Evolutionary conservation across 2,797 vertebrate genomes (phyloP), one percentile per base, ranked within the genome.

Genomic region (Scomberomorus guttatus): DNA sequence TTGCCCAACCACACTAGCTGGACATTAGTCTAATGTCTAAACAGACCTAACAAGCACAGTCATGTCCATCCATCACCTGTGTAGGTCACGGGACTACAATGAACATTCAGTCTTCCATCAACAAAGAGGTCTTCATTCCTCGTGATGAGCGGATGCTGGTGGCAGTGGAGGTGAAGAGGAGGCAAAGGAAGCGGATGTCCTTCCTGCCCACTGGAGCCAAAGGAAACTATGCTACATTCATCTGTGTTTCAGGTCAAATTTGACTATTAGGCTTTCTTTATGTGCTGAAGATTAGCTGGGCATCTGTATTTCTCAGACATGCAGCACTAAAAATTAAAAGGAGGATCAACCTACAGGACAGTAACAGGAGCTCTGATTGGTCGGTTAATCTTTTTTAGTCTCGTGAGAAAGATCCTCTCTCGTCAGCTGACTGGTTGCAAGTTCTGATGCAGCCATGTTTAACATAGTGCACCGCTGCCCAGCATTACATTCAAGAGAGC

Each of bases 41-140:
- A 39, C 10, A 15, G 25, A 6, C 32, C 32, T 58, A 34, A 39
- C 52, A 22, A 51, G 24, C 18, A 11, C 32, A 64, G 18, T 59
- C 34, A 7, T 77, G 17, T 80, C 54, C 48, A 65, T 80, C 44
- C 12, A 42, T 86, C 55, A 76, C 74, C 65, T 66, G 37, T 72
- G 55, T 44, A 83, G 82, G 76, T 85, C 73, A 59, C 20, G 60
- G 39, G 65, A 78, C 27, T 25, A 85, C 85, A 71, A 99, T 99
- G 98, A 98, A 96, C 94, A 93, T 94, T 92, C 97, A 98, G 92
- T 96, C 97, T 82, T 90, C 95, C 86, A 97, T 99, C 92, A 97
- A 93, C 93, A 98, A 97, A 93, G 97, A 98, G 87, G 91, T 99
- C 86, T 99, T 99, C 92, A 93, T 95, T 75, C 97, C 97, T 39